Percentiles rank a stretch among this genome's conserved stretches.
These are phyloP conservation scores for Adineta ricciae DNA, from an alignment of 2,888 invertebrate species.

Conservation along the genomic window DNA sequence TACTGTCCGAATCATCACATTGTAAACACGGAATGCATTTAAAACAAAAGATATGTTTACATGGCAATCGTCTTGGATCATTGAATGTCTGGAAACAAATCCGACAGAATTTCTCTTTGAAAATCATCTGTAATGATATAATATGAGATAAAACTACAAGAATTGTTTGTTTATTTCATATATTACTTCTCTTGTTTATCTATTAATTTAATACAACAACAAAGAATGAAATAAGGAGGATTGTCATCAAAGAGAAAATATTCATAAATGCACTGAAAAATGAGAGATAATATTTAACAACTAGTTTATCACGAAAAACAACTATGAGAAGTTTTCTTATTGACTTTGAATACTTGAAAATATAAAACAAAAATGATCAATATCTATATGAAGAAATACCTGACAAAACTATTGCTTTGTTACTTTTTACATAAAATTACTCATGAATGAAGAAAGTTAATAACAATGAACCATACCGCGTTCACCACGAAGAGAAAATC, in stretches of 20 bases:
- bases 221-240: neutral
- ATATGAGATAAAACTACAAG: neutral
- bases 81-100: neutral
- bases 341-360: neutral
- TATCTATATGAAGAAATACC: neutral
- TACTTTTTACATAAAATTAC: too few species aligned
- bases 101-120: neutral
- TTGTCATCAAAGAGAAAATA: neutral
- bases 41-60: neutral
- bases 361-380: neutral
- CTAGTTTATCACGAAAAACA: neutral
- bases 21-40: neutral
- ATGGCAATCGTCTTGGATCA: neutral
- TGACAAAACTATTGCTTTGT: neutral
- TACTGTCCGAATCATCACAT: neutral
- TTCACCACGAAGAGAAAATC: neutral
- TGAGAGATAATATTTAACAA: neutral
- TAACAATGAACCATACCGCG: conserved; percentile 1
- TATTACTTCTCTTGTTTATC: neutral
- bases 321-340: neutral
- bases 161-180: neutral
- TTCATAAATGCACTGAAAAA: neutral
- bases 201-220: neutral
- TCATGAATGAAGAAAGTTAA: neutral
- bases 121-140: neutral